Evolutionary conservation across 2,797 vertebrate genomes (phyloP).

Genomic region (Poeciliopsis infans): DNA sequence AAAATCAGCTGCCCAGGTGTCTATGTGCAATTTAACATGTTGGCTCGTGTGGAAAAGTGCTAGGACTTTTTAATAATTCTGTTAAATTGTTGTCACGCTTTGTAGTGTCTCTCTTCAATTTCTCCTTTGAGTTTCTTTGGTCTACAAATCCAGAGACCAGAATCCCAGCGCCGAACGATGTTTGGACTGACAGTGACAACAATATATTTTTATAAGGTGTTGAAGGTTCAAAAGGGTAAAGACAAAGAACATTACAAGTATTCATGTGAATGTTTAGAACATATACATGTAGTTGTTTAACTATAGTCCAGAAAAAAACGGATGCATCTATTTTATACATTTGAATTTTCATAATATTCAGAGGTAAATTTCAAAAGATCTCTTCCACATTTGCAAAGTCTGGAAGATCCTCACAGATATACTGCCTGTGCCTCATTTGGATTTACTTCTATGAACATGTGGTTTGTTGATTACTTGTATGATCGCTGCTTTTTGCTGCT

Average conservation of each 20-base stretch:
- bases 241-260: background rate
- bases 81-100: conserved; percentile 30
- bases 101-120: conserved; percentile 34
- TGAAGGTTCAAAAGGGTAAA: conserved; percentile 3
- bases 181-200: conserved; percentile 14
- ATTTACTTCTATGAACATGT: background rate
- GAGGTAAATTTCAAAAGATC: background rate
- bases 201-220: conserved; percentile 44
- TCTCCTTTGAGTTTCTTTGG: conserved; percentile 23
- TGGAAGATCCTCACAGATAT: background rate
- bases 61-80: conserved; percentile 41
- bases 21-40: conserved; percentile 27
- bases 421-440: background rate
- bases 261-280: background rate
- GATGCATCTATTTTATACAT: background rate
- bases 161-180: conserved; percentile 1
- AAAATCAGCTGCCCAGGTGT: conserved; percentile 23
- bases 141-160: conserved; percentile 12
- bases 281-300: background rate
- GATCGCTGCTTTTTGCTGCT: background rate
- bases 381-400: background rate
- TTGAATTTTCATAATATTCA: background rate
- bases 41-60: conserved; percentile 35
- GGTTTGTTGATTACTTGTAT: background rate
- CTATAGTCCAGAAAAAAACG: background rate